Evolutionary conservation across 2,888 invertebrate species (phyloP), one percentile per base, ranked within the genome.

Genomic region (Orthosia gracilis): DNA sequence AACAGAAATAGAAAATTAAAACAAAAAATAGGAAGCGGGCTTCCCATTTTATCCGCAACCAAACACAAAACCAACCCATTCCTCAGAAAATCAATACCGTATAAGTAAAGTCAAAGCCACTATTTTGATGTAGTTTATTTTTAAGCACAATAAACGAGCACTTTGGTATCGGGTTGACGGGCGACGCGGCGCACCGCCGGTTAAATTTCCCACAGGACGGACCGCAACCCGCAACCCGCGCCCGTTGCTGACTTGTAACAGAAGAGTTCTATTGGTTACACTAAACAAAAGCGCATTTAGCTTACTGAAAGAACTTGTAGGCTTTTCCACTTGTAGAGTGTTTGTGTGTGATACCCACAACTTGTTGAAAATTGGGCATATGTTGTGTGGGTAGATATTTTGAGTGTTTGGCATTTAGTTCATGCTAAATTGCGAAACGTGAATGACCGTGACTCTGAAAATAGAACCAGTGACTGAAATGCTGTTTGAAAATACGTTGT

Each of bases 131-230:
- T 72, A 58, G 77, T 80, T 85, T 85, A 82, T 84, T 86, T 88
- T 83, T 82, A 85, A 85, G 78, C 83, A 83, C 82, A 85, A 84
- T 83, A 84, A 84, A 83, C 85, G 76, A 76, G 77, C 78, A 72
- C 64, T 72, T 76, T 69, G n/a, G 73, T 74, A 73, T 68, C 80
- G 77, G 75, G 77, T 85, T 87, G 89, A 89, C 88, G 87, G 85
- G 73, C 80, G 83, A 83, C 78, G 82, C 77, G 76, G 76, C 80
- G 61, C 76, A 73, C 62, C 78, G 79, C 77, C 82, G 82, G 87
- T 78, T 88, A 90, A 91, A 91, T 91, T 91, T 91, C 91, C 91
- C 91, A 83, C 72, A 69, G 91, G 91, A 85, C 85, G 77, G 63
- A 81, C 83, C 80, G 72, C 77, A 78, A 72, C 76, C 75, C 65